Base-by-base conservation (phyloP, 2,888 invertebrate species). In the Pachymerium ferrugineum region DNA sequence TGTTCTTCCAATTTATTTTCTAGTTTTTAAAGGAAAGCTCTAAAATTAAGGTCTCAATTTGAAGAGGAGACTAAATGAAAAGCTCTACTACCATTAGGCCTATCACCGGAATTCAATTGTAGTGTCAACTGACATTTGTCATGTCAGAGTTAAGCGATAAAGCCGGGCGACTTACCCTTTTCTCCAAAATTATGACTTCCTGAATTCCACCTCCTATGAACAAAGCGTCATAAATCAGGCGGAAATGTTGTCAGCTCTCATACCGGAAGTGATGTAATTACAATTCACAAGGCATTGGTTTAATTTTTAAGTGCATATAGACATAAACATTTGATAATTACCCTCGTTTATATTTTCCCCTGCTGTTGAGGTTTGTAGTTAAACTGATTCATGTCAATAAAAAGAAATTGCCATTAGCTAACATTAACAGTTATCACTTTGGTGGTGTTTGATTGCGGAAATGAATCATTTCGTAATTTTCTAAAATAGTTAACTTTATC, bases 31-130 rank as follows among this genome's bases (percentile, higher is more conserved):
- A n/a, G 62, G 28, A 62, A 10, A 62, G 62, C 62, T 62, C 28
- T 62, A 62, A 62, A 62, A 62, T 62, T 62, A 62, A 62, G 62
- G 62, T 62, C 62, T 62, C 62, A 62, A 62, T 62, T 62, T 62
- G 62, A 62, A 62, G 62, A 62, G 62, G 62, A 25, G 25, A 62
- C 62, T 62, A 62, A 62, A 62, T 62, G 62, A 62, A 62, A 62
- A 62, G 62, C 62, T 62, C 62, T 28, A 62, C 62, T 62, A 62
- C 62, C 62, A 62, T 62, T 62, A 62, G 62, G 62, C 62, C 62
- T 62, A 62, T 62, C 62, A 62, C 62, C 62, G 62, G 62, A 62
- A 62, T 62, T 62, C 62, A 62, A 62, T 62, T 62, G 62, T 62
- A 62, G 62, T 62, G 62, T 62, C 62, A 62, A 62, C 62, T 62